phyloP scores from a whole-genome alignment of 1,140 invertebrate genomes.

The Leptinotarsa undecemlineata region DNA sequence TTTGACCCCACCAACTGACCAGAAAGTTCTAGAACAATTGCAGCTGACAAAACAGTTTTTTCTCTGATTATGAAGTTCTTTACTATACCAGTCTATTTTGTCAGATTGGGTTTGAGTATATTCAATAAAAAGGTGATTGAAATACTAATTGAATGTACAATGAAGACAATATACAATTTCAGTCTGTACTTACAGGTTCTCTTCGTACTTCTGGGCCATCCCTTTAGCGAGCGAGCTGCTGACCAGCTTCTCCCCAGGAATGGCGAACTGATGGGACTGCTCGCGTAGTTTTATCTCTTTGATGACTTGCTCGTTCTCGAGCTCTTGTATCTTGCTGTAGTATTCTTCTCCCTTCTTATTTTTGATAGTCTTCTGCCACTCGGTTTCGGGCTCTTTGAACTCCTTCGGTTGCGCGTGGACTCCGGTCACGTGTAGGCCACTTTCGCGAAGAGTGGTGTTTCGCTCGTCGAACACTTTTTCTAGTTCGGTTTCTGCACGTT shows the following conservation, averaged over 20 bases:
- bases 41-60: too few relatives aligned
- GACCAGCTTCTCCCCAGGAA: slow-evolving; percentile 80
- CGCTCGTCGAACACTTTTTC: slow-evolving; percentile 87
- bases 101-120: background rate
- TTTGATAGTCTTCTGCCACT: slow-evolving; percentile 82
- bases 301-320: slow-evolving; percentile 82
- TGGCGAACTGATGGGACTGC: slow-evolving; percentile 78
- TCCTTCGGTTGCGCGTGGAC: slow-evolving; percentile 65
- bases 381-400: slow-evolving; percentile 74
- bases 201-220: slow-evolving; percentile 84
- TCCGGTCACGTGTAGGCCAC: slow-evolving; percentile 56
- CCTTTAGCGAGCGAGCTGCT: slow-evolving; percentile 77
- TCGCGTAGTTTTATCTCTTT: slow-evolving; percentile 80
- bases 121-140: background rate
- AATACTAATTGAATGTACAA: slow-evolving; percentile 4
- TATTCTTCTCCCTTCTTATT: slow-evolving; percentile 83
- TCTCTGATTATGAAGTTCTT: slow-evolving; percentile 1
- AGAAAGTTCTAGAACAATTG: too few relatives aligned
- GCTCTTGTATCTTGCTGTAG: slow-evolving; percentile 78
- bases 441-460: slow-evolving; percentile 67
- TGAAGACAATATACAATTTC: background rate
- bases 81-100: background rate
- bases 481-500: slow-evolving; percentile 81
- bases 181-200: slow-evolving; percentile 72
- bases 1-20: too few relatives aligned